phyloP scores from a whole-genome alignment of 2,113 vertebrate species.

The Nematolebias whitei region DNA sequence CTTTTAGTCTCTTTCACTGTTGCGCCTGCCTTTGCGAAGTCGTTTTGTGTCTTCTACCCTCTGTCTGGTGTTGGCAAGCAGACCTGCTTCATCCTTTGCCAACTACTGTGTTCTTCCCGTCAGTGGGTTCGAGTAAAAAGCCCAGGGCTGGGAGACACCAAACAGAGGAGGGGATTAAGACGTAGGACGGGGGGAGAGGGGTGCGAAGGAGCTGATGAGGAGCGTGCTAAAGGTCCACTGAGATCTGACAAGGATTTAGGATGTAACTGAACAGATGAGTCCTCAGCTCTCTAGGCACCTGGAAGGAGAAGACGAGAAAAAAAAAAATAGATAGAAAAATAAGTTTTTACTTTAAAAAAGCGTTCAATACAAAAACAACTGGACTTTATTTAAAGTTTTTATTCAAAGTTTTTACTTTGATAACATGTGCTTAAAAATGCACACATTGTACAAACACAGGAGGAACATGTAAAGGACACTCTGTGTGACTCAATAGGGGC shows the following conservation, averaged over 20 bases:
- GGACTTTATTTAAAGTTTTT: too few relatives aligned
- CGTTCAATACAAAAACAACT: too few relatives aligned
- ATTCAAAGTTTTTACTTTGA: too few relatives aligned
- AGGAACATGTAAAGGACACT: neutral
- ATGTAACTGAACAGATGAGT: conserved; percentile 25
- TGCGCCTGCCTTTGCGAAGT: conserved; percentile 22
- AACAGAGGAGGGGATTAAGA: conserved; percentile 46
- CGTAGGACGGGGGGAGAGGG: conserved; percentile 54
- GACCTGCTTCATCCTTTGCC: conserved; percentile 66
- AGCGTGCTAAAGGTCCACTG: conserved; percentile 49
- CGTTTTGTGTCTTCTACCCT: conserved; percentile 57
- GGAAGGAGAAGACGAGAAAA: conserved; percentile 4
- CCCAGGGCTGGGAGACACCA: conserved; percentile 41
- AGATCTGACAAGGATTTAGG: conserved; percentile 39
- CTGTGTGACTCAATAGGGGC: conserved; percentile 9
- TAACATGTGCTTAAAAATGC: too few relatives aligned
- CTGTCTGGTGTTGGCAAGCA: conserved; percentile 59
- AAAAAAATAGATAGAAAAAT: neutral
- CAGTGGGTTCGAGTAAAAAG: conserved; percentile 63
- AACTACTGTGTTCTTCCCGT: conserved; percentile 62
- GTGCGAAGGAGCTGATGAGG: conserved; percentile 34
- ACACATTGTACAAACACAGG: neutral
- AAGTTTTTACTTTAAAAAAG: neutral
- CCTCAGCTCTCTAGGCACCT: conserved; percentile 39
- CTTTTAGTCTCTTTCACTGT: conserved; percentile 17